A percentile compares a stretch with the other conserved stretches of the same genome.
phyloP scores from a whole-genome alignment of 2,797 vertebrate species.

The Echiichthys vipera region DNA sequence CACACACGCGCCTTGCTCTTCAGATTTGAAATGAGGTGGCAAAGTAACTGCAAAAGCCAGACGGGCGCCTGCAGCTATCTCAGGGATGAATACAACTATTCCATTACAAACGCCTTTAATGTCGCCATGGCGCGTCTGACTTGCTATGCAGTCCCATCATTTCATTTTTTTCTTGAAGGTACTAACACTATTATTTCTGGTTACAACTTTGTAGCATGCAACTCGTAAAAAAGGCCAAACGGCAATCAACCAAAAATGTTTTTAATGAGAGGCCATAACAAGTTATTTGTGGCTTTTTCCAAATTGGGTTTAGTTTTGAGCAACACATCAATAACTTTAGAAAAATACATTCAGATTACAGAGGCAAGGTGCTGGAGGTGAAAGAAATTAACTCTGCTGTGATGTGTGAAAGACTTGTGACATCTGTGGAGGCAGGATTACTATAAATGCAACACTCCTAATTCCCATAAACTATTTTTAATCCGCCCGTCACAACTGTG shows the following conservation, averaged over 20 bases:
- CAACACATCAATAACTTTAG: constrained; percentile 30
- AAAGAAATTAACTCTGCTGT: constrained; percentile 21
- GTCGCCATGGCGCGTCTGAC: constrained; percentile 52
- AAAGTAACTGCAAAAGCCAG: constrained; percentile 67
- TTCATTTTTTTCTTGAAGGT: constrained; percentile 58
- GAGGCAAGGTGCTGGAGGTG: constrained; percentile 33
- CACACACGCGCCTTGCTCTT: constrained; percentile 52
- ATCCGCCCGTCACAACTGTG: constrained; percentile 49
- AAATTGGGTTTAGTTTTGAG: constrained; percentile 29
- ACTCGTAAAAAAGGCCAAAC: constrained; percentile 37
- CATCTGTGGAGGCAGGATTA: constrained; percentile 52
- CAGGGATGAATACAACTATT: constrained; percentile 69
- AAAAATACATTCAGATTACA: constrained; percentile 38
- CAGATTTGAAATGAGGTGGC: constrained; percentile 74
- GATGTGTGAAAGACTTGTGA: constrained; percentile 43
- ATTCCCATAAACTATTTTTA: constrained; percentile 47
- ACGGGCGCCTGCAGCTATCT: constrained; percentile 67
- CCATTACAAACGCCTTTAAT: constrained; percentile 77
- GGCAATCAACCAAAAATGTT: constrained; percentile 44
- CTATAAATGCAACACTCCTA: constrained; percentile 39
- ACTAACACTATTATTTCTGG: constrained; percentile 40
- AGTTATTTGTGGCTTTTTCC: constrained; percentile 24
- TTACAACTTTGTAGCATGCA: constrained; percentile 31
- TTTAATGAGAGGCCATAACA: constrained; percentile 44
- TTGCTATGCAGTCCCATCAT: constrained; percentile 49